Conservation (phyloP, 2,888 invertebrate species). For the Camptogramma bilineatum region DNA sequence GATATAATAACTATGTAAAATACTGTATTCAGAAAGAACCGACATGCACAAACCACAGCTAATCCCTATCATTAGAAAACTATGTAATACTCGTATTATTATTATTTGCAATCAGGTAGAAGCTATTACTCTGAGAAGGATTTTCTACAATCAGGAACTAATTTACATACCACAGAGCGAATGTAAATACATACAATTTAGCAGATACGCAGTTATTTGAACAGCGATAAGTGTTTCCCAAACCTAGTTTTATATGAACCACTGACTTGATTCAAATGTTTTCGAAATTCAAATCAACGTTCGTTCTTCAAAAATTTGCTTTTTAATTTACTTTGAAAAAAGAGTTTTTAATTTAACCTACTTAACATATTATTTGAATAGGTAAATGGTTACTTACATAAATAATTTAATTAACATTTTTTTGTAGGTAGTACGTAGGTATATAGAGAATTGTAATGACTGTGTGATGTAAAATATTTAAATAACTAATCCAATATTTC, state of each 20-base stretch:
- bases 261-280: constrained; percentile 26
- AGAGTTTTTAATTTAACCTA: too few species aligned
- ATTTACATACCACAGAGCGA: constrained; percentile 38
- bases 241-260: constrained; percentile 44
- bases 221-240: constrained; percentile 44
- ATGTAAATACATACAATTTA: constrained; percentile 45
- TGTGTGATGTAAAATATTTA: neutral
- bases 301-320: neutral
- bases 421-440: too few species aligned
- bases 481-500: neutral
- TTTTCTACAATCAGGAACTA: constrained; percentile 42
- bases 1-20: too few species aligned
- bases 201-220: constrained; percentile 42
- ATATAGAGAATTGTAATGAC: neutral
- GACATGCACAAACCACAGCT: constrained; percentile 5
- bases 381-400: too few species aligned
- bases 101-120: constrained; percentile 30
- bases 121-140: constrained; percentile 29
- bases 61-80: constrained; percentile 25
- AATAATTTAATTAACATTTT: too few species aligned
- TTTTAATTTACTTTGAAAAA: neutral
- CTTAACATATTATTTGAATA: too few species aligned
- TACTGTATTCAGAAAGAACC: too few species aligned
- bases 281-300: constrained; percentile 21
- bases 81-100: constrained; percentile 26